Base-by-base conservation (phyloP, 2,797 vertebrate genomes). In the Microctenopoma lineatum region DNA sequence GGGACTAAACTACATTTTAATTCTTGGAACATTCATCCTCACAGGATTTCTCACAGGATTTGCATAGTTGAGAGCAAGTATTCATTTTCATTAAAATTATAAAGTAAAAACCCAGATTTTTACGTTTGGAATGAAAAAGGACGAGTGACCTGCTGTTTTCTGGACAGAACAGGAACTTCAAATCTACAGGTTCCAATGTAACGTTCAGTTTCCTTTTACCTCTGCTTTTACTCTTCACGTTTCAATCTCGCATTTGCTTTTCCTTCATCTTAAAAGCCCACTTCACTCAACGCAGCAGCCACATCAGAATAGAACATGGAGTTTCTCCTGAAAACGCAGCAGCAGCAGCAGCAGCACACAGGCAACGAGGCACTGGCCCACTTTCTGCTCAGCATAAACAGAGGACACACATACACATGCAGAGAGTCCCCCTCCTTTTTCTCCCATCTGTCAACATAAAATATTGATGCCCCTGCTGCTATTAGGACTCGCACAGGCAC, bases 381-480 rank as follows among this genome's bases (percentile, higher is more conserved):
- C 73, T 89, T 89, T 88, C 70, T 83, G 64, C 66, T 68, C 66
- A 16, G 65, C 52, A 57, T 63, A 57, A 77, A 79, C 80, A 85
- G 32, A 78, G 50, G 32, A 54, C 46, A 54, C 46, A 38, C 5
- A 48, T 54, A 36, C 57, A 32, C 53, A 65, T 8, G 63, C 41
- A 76, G 18, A 44, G 47, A 50, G 59, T 13, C 10, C 70, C 69
- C 73, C 77, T 68, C 68, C 80, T 66, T 73, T 10, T 39, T 46
- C 67, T 80, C 77, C 90, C 92, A 94, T 92, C 90, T 93, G 90
- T 86, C 84, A 79, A 47, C 84, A 92, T 93, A 81, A 93, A 94
- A 93, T 92, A 93, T 94, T 94, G 82, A 94, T 93, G 84, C 77
- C 59, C 56, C 79, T 50, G 66, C 81, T 81, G 70, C 85, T 88